A percentile compares a stretch with the other conserved stretches of the same genome.
These are phyloP conservation scores for Amphipoea lucens DNA, from an alignment of 2,888 invertebrate genomes.

Conservation along the genomic window DNA sequence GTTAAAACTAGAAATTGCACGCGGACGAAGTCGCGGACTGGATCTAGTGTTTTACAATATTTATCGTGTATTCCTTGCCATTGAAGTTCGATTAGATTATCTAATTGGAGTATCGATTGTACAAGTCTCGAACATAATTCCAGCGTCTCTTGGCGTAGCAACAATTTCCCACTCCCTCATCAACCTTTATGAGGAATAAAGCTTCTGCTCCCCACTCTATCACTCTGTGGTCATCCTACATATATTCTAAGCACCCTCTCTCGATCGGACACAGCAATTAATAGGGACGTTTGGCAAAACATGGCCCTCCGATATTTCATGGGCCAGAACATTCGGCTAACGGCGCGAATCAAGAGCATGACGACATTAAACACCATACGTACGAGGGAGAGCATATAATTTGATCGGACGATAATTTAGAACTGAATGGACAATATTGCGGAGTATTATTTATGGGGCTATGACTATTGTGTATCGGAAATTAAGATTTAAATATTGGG, in stretches of 20 bases:
- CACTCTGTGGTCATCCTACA: constrained; percentile 44
- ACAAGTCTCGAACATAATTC: neutral
- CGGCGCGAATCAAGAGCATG: constrained; percentile 59
- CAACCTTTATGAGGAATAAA: constrained; percentile 6
- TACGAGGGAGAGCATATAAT: constrained; percentile 59
- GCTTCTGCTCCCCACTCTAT: constrained; percentile 35
- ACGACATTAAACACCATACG: constrained; percentile 67
- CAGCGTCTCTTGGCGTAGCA: neutral
- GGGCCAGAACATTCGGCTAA: constrained; percentile 69
- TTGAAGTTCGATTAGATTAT: neutral
- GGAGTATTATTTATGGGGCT: constrained; percentile 37
- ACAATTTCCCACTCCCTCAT: constrained; percentile 3
- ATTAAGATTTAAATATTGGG: constrained; percentile 12
- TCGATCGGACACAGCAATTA: constrained; percentile 66
- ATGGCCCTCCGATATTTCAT: constrained; percentile 74
- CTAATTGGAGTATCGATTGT: neutral
- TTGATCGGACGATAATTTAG: constrained; percentile 56
- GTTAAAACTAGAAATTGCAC: neutral
- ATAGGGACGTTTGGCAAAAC: constrained; percentile 69
- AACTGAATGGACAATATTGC: constrained; percentile 51
- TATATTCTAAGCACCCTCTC: constrained; percentile 57
- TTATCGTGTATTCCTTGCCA: no score
- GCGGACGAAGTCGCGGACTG: neutral
- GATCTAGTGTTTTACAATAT: neutral
- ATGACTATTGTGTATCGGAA: constrained; percentile 10